Evolutionary conservation across 2,113 vertebrate species (phyloP).

Genomic region (Saiga tatarica): DNA sequence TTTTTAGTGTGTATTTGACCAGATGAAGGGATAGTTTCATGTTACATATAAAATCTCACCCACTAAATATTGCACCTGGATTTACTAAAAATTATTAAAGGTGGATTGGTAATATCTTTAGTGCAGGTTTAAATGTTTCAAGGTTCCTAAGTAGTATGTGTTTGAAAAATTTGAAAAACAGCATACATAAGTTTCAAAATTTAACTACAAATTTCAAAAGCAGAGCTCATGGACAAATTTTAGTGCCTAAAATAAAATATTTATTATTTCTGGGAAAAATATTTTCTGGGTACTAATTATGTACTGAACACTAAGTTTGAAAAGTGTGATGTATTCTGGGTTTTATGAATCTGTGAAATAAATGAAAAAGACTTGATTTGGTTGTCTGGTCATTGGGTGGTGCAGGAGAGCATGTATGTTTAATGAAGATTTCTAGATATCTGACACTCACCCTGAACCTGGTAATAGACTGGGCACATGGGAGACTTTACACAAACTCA

Average conservation of each 20-base stretch:
- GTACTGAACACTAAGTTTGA: background rate
- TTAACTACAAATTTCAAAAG: background rate
- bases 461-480: background rate
- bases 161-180: constrained; percentile 11
- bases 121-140: background rate
- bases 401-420: background rate
- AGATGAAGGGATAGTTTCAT: constrained; percentile 29
- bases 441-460: background rate
- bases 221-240: background rate
- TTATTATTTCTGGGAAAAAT: constrained; percentile 3
- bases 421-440: background rate
- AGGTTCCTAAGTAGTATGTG: background rate
- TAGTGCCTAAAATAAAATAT: background rate
- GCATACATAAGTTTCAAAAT: background rate
- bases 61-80: background rate
- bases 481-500: background rate
- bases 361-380: background rate
- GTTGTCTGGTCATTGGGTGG: background rate
- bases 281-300: background rate
- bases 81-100: constrained; percentile 26
- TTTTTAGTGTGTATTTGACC: constrained; percentile 36
- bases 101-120: background rate
- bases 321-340: background rate
- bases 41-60: background rate
- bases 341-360: constrained; percentile 9